Percentiles rank a stretch among this genome's conserved stretches.
Conservation (phyloP, 2,888 invertebrate species). For the Polyommatus iphigenia region DNA sequence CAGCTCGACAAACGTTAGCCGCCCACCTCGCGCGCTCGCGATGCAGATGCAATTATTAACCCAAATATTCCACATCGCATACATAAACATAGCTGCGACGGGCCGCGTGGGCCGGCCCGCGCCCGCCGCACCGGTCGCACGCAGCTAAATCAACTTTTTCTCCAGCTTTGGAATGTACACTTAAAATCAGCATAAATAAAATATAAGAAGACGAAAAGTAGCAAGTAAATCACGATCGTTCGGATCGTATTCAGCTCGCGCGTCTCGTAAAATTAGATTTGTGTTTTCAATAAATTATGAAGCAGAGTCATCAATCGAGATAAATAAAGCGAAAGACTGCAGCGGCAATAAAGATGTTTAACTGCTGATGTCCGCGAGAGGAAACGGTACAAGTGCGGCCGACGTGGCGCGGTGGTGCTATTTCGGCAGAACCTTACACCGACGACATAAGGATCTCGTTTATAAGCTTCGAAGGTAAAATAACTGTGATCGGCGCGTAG, state of each 20-base stretch:
- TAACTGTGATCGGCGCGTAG: background rate
- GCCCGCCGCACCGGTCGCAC: background rate
- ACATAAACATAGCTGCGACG: background rate
- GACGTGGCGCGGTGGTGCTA: background rate
- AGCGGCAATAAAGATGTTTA: slow-evolving; percentile 1
- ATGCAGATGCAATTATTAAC: slow-evolving; percentile 13
- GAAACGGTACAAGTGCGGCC: background rate
- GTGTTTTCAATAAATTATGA: background rate
- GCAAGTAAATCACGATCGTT: background rate
- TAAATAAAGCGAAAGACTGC: background rate
- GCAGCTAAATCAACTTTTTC: background rate
- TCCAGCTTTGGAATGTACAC: background rate
- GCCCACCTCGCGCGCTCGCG: background rate
- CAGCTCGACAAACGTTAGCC: background rate
- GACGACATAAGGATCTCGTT: background rate
- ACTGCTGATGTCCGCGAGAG: background rate
- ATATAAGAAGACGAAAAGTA: background rate
- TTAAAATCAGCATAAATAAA: slow-evolving; percentile 6
- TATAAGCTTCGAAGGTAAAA: background rate
- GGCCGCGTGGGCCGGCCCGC: background rate
- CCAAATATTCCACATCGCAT: slow-evolving; percentile 16
- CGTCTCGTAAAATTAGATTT: slow-evolving; percentile 16
- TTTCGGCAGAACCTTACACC: background rate
- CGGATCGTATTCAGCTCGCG: background rate
- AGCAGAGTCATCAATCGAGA: background rate